Evolutionary conservation across 2,797 vertebrate genomes (phyloP).

Genomic region (Helostoma temminkii): DNA sequence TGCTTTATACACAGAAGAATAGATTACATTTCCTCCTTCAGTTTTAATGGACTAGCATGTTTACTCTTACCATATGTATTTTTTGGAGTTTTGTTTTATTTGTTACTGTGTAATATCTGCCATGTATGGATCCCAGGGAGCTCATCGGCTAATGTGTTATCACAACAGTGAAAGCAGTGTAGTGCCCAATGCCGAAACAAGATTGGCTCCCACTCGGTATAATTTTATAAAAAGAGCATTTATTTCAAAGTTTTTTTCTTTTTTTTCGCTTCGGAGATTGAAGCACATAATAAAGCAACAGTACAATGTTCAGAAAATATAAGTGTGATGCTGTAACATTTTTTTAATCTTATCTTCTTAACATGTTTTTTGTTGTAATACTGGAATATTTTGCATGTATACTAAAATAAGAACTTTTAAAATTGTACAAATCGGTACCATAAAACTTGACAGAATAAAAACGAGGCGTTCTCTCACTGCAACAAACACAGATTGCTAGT

Average conservation of each 20-base stretch:
- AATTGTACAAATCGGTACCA: constrained; percentile 99
- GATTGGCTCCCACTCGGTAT: constrained; percentile 43
- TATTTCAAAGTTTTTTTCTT: constrained; percentile 95
- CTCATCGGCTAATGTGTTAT: not conserved
- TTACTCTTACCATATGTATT: not conserved
- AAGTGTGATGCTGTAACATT: constrained; percentile 99
- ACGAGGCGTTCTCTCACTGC: constrained; percentile 93
- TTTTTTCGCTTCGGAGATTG: constrained; percentile 95
- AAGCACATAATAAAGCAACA: constrained; percentile 99
- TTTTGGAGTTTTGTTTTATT: not conserved
- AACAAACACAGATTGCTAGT: constrained; percentile 91
- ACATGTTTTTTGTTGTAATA: constrained; percentile 95
- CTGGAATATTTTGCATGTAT: constrained; percentile 98
- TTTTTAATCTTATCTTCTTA: constrained; percentile 82
- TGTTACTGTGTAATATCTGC: too few relatives aligned
- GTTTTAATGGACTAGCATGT: not conserved
- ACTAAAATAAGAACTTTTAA: constrained; percentile 99
- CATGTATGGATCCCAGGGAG: not conserved
- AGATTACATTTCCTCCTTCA: not conserved
- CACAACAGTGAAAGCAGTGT: too few relatives aligned
- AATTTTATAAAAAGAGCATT: constrained; percentile 91
- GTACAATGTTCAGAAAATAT: constrained; percentile 99
- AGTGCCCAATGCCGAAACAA: constrained; percentile 1
- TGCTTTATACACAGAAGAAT: too few relatives aligned
- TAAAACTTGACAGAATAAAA: constrained; percentile 99